Evolutionary conservation across 1,140 invertebrate species (phyloP), one percentile per base, ranked within the genome.

Genomic region (Cherax destructor): DNA sequence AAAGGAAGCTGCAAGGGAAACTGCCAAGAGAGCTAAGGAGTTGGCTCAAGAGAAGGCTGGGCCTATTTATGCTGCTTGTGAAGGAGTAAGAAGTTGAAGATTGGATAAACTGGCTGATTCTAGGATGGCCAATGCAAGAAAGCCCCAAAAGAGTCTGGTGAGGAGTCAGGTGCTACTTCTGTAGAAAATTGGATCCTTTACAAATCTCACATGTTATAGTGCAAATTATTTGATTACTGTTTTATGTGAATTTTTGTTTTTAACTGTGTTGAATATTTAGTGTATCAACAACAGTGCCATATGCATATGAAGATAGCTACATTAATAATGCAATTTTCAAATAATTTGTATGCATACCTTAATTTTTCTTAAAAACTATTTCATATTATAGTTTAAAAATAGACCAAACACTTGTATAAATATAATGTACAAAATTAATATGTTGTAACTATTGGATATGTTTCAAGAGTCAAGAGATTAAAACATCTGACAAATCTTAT

Each of bases 41-140:
- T 56, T 91, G 24, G 81, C 89, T 3, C 89, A 91, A 76, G 89
- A 91, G 74, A 91, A 91, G 59, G 89, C 89, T 50, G 89, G 89
- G 18, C 89, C 89, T 18, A 91, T 91, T 72, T 91, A 91, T 86
- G 89, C 89, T 24, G 81, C 89, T 7, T 91, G 89, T 86, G 89
- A 91, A 78, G 89, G 89, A 61, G 89, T 86, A 41, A 83, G 77
- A 69, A 91, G 89, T 59, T 91, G 89, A 91, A 52, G 24, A 21
- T 41, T 16, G n/a, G n/a, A 11, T 74, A 21, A 21, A 24, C 69
- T 74, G 69, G 69, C 69, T 30, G 9, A 30, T 7, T 0, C 30
- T 30, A 30, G 30, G 69, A 30, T 65, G 16, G 69, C n/a, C 21
- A 74, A 1, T 7, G 24, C 16, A 74, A 74, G 24, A 9, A 30